These are phyloP conservation scores for Hyposmocoma kahamanoa DNA, from an alignment of 1,140 invertebrate species.

Conservation along the genomic window DNA sequence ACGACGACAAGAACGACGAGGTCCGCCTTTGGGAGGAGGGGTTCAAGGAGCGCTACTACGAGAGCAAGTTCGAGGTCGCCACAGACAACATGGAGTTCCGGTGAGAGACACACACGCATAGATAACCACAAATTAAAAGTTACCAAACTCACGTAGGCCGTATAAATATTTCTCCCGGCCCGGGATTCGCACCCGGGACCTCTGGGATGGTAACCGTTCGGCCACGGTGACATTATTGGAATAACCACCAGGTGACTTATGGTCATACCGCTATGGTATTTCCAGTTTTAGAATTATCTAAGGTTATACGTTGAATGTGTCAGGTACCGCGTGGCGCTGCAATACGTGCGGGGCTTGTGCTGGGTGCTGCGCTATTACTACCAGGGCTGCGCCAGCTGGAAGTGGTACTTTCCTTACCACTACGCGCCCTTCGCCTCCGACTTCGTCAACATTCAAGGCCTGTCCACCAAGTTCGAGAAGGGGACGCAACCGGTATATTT, in stretches of 20 bases:
- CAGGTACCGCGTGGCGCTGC: slow-evolving; percentile 90
- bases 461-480: slow-evolving; percentile 91
- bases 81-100: slow-evolving; percentile 89
- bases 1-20: slow-evolving; percentile 91
- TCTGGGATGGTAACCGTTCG: too few species aligned
- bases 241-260: too few species aligned
- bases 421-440: slow-evolving; percentile 99
- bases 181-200: too few species aligned
- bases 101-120: slow-evolving; percentile 25
- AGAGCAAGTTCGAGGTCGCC: slow-evolving; percentile 95
- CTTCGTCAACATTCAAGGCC: slow-evolving; percentile 92
- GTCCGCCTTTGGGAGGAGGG: slow-evolving; percentile 98
- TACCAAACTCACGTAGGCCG: too few species aligned
- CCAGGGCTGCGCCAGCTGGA: slow-evolving; percentile 99
- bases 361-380: slow-evolving; percentile 99
- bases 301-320: too few species aligned
- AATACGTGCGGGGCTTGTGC: slow-evolving; percentile 96
- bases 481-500: slow-evolving; percentile 84
- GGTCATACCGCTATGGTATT: too few species aligned
- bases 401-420: slow-evolving; percentile 99
- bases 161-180: too few species aligned
- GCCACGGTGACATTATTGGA: too few species aligned
- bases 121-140: too few species aligned
- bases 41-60: slow-evolving; percentile 98
- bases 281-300: too few species aligned